Conservation (phyloP, 2,113 vertebrate genomes). For the Oreotrochilus melanogaster region DNA sequence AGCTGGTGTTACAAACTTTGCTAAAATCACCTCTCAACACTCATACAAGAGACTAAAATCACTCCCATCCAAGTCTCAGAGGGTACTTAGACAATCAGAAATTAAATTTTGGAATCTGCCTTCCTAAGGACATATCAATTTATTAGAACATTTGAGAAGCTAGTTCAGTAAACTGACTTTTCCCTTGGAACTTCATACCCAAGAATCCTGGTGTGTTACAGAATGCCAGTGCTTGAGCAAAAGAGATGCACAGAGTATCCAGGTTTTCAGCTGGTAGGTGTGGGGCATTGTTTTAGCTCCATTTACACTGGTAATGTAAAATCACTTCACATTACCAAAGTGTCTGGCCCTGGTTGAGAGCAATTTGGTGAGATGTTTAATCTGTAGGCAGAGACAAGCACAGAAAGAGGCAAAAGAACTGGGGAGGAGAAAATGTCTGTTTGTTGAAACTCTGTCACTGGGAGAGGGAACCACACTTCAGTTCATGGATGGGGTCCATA, state of each 20-base stretch:
- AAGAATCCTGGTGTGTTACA: background rate
- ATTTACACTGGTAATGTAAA: background rate
- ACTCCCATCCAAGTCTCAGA: background rate
- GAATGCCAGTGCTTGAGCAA: background rate
- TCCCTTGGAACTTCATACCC: background rate
- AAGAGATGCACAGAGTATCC: background rate
- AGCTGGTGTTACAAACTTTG: background rate
- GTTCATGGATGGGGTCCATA: background rate
- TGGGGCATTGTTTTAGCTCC: background rate
- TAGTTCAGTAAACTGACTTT: slow-evolving; percentile 2
- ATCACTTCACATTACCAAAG: background rate
- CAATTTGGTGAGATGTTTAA: background rate
- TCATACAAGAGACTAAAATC: background rate
- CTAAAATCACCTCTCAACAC: background rate
- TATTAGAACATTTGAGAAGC: background rate
- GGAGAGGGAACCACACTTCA: background rate
- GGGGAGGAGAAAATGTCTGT: background rate
- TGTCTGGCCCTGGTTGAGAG: background rate
- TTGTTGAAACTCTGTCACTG: background rate
- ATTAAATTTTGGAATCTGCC: slow-evolving; percentile 11
- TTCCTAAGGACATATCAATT: background rate
- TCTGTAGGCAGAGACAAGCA: background rate
- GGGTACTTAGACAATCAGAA: background rate
- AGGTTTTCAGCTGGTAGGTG: background rate
- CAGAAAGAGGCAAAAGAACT: background rate